phyloP scores from a whole-genome alignment of 2,797 vertebrate genomes.

The Cottoperca gobio region DNA sequence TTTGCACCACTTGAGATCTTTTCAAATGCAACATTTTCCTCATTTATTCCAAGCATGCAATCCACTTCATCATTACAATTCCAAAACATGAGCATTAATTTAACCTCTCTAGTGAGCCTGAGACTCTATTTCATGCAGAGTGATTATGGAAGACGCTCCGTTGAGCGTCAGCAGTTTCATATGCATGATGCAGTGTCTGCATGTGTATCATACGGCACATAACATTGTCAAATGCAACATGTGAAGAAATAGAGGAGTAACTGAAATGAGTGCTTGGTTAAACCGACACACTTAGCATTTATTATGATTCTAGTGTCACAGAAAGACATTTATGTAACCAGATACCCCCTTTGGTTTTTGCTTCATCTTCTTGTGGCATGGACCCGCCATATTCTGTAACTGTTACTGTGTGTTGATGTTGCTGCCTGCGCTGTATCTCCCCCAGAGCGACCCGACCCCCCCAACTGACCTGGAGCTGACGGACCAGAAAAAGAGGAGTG shows the following conservation, averaged over 20 bases:
- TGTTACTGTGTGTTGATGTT: slow-evolving; percentile 32
- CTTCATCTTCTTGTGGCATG: slow-evolving; percentile 49
- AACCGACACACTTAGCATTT: slow-evolving; percentile 1
- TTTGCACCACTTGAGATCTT: slow-evolving; percentile 36
- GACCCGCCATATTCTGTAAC: background rate
- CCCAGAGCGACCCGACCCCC: slow-evolving; percentile 91
- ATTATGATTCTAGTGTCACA: background rate
- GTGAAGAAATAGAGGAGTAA: slow-evolving; percentile 11
- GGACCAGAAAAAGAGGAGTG: slow-evolving; percentile 88
- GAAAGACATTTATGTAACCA: background rate
- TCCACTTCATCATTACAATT: slow-evolving; percentile 59
- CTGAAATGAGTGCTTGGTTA: slow-evolving; percentile 14
- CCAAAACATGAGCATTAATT: slow-evolving; percentile 63
- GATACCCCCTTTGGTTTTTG: slow-evolving; percentile 27
- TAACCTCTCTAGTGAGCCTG: slow-evolving; percentile 37
- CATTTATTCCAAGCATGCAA: slow-evolving; percentile 67
- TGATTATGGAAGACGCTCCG: slow-evolving; percentile 46
- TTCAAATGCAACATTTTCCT: slow-evolving; percentile 43
- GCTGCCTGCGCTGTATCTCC: slow-evolving; percentile 51
- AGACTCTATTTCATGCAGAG: slow-evolving; percentile 61
- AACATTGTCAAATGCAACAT: slow-evolving; percentile 1
- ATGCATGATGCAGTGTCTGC: slow-evolving; percentile 66
- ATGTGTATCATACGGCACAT: slow-evolving; percentile 38
- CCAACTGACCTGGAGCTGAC: slow-evolving; percentile 96
- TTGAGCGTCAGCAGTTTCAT: slow-evolving; percentile 39